Conservation (phyloP, 2,797 vertebrate species). For the Halcyon chelicuti region DNA sequence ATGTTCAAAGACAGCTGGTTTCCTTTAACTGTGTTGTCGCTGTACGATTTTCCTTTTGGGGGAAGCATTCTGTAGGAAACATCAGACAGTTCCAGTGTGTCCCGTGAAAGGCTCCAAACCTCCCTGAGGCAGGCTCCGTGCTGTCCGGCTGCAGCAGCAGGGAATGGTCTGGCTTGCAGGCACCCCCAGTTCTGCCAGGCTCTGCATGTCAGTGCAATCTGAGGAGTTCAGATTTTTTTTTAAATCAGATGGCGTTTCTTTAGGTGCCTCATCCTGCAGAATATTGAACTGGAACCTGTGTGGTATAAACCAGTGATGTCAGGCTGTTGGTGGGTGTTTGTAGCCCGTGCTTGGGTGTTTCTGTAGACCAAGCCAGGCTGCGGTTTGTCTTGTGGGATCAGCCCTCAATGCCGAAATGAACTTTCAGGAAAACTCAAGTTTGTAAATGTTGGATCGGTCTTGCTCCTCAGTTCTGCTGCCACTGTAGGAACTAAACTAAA, state of each 20-base stretch:
- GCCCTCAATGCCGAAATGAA: background rate
- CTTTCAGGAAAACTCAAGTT: background rate
- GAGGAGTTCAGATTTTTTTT: background rate
- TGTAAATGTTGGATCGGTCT: background rate
- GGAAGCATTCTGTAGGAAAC: background rate
- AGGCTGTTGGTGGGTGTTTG: background rate
- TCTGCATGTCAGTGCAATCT: background rate
- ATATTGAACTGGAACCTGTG: background rate
- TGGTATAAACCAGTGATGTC: background rate
- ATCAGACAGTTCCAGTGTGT: background rate
- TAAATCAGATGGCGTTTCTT: background rate
- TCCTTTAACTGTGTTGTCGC: background rate
- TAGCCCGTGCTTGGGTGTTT: background rate
- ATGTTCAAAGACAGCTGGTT: background rate
- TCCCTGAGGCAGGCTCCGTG: background rate
- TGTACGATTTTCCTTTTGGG: background rate
- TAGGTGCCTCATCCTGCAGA: background rate
- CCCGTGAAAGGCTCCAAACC: background rate
- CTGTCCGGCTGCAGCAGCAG: background rate
- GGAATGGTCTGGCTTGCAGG: background rate
- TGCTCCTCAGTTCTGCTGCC: background rate
- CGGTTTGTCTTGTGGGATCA: background rate
- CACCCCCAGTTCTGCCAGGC: background rate
- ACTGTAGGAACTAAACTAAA: background rate
- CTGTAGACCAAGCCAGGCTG: background rate